Evolutionary conservation across 2,797 vertebrate species (phyloP), one percentile per base, ranked within the genome.

Genomic region (Staurois parvus): DNA sequence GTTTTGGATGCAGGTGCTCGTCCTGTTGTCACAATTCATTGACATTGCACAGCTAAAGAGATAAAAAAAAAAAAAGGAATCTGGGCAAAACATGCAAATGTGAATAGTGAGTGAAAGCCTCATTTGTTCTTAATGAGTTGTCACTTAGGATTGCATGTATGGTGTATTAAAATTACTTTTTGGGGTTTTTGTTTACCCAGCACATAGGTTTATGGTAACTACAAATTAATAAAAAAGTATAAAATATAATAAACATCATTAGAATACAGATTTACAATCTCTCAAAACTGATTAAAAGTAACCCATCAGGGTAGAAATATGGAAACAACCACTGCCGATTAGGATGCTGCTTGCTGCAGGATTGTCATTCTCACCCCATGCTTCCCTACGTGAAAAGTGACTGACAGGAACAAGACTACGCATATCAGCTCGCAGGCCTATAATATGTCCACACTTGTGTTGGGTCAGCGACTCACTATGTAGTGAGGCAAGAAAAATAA

Each of bases 1-100:
- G 75, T 78, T 56, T 30, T 78, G 56, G 77, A 70, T 77, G 69
- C 76, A 87, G 85, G 85, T 79, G 81, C 64, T 62, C 37, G 69
- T 32, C 74, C 40, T 19, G 37, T 62, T 74, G 77, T 75, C 77
- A 85, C 76, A 34, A 79, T 66, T 85, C 34, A 79, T 62, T 73
- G 70, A 79, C n/a, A 40, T 72, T 74, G 28, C 11, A 84, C 67
- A 66, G 42, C 75, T 21, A 32, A 78, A 45, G 29, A 28, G 62
- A 45, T 28, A 59, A 78, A 70, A 45, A 70, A 40, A 56, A 59
- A 70, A 32, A 72, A 2, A n/a, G n/a, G 12, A 28, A 37, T 76
- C 24, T 7, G 28, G n/a, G 37, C 28, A 17, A 78, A 42, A 52
- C 70, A 73, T 73, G 68, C 76, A 79, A 74, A 85, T 85, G 26